These are phyloP conservation scores for Acropternis orthonyx DNA, from an alignment of 2,797 vertebrate genomes.

Conservation along the genomic window DNA sequence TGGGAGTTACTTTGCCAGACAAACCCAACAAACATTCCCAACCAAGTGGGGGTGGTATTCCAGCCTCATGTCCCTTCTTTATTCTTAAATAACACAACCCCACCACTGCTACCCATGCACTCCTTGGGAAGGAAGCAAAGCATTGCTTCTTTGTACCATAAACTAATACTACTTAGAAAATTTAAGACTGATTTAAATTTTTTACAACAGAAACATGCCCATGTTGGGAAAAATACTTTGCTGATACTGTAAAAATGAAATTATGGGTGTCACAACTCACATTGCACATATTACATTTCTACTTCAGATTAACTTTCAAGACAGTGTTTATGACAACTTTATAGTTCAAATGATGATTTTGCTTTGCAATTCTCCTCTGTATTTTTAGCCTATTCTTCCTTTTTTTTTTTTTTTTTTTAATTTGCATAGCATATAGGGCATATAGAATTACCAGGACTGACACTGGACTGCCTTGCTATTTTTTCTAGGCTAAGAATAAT, in stretches of 20 bases:
- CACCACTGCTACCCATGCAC: background rate
- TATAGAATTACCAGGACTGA: background rate
- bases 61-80: background rate
- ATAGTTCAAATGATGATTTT: background rate
- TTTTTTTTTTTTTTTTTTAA: background rate
- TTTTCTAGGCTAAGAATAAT: background rate
- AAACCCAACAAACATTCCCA: background rate
- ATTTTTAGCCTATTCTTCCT: background rate
- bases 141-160: background rate
- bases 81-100: background rate
- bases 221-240: background rate
- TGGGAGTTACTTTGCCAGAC: background rate
- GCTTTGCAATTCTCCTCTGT: background rate
- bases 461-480: background rate
- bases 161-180: background rate
- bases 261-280: background rate
- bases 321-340: background rate
- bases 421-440: background rate
- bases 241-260: background rate
- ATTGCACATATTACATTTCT: background rate
- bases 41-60: accelerated
- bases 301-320: background rate
- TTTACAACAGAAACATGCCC: background rate
- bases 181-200: background rate
- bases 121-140: background rate